Conservation (phyloP, 2,113 vertebrate species). For the Triplophysa siluroides region DNA sequence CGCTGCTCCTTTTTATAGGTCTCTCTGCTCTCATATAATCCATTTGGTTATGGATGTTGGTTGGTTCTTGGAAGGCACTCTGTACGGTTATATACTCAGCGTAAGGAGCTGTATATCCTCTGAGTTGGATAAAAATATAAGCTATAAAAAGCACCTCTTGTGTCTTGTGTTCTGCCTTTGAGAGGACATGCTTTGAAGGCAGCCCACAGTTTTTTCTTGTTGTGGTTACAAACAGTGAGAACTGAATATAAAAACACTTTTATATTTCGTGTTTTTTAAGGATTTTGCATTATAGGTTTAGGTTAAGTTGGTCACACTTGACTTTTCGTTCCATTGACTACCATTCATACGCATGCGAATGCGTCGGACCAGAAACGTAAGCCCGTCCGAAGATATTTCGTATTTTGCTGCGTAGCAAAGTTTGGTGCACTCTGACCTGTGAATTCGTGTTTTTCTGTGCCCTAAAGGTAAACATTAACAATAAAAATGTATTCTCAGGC, state of each 20-base stretch:
- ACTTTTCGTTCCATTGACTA: too few species aligned
- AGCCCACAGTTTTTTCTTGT: not conserved
- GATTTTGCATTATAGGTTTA: too few species aligned
- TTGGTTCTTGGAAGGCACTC: not conserved
- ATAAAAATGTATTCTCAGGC: too few species aligned
- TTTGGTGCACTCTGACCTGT: too few species aligned
- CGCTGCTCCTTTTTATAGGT: not conserved
- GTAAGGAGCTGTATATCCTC: not conserved
- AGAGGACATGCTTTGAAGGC: not conserved
- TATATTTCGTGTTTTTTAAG: too few species aligned
- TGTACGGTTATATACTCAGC: not conserved
- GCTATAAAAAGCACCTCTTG: conserved; percentile 4
- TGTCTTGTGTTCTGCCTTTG: not conserved
- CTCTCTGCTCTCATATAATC: not conserved
- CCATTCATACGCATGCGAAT: too few species aligned
- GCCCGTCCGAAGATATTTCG: too few species aligned
- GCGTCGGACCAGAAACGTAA: too few species aligned
- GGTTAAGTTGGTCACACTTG: too few species aligned
- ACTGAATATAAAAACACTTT: not conserved
- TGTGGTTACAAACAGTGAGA: not conserved
- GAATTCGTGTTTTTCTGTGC: too few species aligned
- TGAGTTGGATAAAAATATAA: conserved; percentile 3
- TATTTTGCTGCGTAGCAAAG: too few species aligned
- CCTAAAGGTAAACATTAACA: too few species aligned
- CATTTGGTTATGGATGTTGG: not conserved